These are phyloP conservation scores for Drosophila nikananu DNA, from an alignment of 1,140 invertebrate genomes.

Conservation along the genomic window DNA sequence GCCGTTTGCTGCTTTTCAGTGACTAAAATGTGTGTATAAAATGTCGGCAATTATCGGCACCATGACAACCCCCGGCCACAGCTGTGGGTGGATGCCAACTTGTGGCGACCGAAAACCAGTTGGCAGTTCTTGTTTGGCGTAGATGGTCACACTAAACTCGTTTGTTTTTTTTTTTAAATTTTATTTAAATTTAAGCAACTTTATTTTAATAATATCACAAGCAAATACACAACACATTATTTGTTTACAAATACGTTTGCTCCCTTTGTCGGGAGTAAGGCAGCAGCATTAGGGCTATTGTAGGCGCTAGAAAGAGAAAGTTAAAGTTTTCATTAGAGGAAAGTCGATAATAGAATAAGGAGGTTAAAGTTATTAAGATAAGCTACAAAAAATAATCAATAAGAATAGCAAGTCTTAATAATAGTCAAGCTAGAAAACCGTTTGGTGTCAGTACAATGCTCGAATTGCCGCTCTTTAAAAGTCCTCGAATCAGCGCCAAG, in stretches of 20 bases:
- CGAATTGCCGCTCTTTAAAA: conserved; percentile 88
- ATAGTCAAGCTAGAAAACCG: conserved; percentile 85
- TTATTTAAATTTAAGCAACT: conserved; percentile 41
- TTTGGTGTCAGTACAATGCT: conserved; percentile 87
- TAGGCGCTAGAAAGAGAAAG: conserved; percentile 64
- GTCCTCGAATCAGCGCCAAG: conserved; percentile 87
- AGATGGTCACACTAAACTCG: conserved; percentile 43
- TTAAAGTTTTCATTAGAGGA: not conserved
- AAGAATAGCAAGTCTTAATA: conserved; percentile 36
- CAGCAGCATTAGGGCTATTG: conserved; percentile 39
- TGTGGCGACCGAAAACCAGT: not conserved
- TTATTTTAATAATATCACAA: conserved; percentile 77
- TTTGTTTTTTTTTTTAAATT: not conserved
- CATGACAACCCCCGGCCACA: conserved; percentile 44
- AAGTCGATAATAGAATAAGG: conserved; percentile 17
- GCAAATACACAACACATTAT: conserved; percentile 46
- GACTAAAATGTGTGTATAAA: conserved; percentile 45
- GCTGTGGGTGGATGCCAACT: conserved; percentile 16
- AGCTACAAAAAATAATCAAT: not conserved
- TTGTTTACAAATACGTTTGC: conserved; percentile 38
- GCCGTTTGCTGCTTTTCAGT: conserved; percentile 22
- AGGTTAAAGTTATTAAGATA: too few species aligned
- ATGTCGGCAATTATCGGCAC: not conserved
- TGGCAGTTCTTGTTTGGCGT: not conserved
- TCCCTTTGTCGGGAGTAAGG: not conserved